Conservation (phyloP, 2,797 vertebrate species). For the Kryptopterus vitreolus region DNA sequence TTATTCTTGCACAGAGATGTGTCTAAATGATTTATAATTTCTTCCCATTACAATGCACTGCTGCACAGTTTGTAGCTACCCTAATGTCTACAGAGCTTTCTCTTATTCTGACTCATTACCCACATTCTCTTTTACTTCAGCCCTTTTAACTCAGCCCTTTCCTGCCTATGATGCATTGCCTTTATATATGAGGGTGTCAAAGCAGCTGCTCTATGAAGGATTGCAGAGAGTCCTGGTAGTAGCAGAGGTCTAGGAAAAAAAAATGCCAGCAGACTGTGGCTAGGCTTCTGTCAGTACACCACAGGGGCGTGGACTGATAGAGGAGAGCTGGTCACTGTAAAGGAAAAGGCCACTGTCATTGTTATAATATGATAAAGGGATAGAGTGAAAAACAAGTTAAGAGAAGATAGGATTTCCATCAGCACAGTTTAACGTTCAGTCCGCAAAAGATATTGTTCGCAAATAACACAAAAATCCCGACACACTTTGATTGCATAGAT, state of each 20-base stretch:
- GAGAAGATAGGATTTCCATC: conserved; percentile 3
- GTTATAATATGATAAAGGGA: conserved; percentile 37
- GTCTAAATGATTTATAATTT: conserved; percentile 29
- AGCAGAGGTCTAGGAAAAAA: conserved; percentile 69
- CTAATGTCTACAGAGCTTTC: conserved; percentile 33
- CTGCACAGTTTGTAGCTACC: conserved; percentile 20
- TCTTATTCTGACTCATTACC: conserved; percentile 53
- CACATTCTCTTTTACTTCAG: conserved; percentile 55
- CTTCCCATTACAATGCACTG: conserved; percentile 27
- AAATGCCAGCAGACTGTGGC: conserved; percentile 70
- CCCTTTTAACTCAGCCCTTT: conserved; percentile 62
- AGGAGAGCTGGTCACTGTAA: conserved; percentile 52
- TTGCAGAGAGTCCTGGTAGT: conserved; percentile 66
- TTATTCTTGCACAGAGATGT: conserved; percentile 8
- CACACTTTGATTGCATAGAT: not conserved
- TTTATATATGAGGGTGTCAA: conserved; percentile 79
- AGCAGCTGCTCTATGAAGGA: conserved; percentile 72
- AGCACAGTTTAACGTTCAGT: not conserved
- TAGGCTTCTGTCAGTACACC: conserved; percentile 59
- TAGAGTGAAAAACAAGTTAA: conserved; percentile 26
- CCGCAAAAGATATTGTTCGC: not conserved
- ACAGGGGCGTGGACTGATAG: conserved; percentile 47
- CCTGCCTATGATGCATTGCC: conserved; percentile 74
- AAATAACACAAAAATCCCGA: not conserved
- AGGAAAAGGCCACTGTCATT: conserved; percentile 59